A percentile compares a stretch with the other conserved stretches of the same genome.
phyloP scores from a whole-genome alignment of 1,140 invertebrate genomes.

The Laupala kohalensis region DNA sequence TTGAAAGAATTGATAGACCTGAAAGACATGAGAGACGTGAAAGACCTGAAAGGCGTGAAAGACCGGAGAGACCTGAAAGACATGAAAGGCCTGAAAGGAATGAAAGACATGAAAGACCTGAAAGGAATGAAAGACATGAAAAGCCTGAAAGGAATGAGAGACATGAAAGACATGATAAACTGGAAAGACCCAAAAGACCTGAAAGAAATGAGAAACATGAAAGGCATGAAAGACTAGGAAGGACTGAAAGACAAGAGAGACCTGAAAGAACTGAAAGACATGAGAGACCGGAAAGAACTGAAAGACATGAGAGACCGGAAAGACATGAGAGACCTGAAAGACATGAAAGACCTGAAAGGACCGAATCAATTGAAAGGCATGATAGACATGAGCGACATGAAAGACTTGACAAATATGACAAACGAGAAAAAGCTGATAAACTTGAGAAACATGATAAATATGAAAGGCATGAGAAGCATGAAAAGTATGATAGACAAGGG shows the following conservation, averaged over 20 bases:
- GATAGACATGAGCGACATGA: too few relatives aligned
- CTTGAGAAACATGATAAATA: not conserved
- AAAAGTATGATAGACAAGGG: not conserved
- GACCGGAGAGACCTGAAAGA: not conserved
- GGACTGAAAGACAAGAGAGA: not conserved
- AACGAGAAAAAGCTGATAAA: not conserved
- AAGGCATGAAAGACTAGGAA: not conserved
- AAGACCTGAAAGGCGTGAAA: not conserved
- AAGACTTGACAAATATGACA: not conserved
- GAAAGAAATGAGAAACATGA: slow-evolving; percentile 18
- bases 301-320: not conserved
- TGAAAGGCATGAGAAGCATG: not conserved
- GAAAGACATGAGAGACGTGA: not conserved
- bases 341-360: too few relatives aligned
- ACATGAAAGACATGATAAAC: slow-evolving; percentile 20
- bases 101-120: not conserved
- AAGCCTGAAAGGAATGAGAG: not conserved
- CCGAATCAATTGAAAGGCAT: too few relatives aligned
- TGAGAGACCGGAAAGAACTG: not conserved
- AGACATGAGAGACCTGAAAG: not conserved
- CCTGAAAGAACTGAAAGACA: not conserved
- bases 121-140: not conserved
- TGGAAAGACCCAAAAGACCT: slow-evolving; percentile 17
- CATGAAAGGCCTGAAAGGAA: not conserved
- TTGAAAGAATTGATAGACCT: not conserved